Base-by-base conservation (phyloP, 2,797 vertebrate genomes). In the Mastacembelus armatus region DNA sequence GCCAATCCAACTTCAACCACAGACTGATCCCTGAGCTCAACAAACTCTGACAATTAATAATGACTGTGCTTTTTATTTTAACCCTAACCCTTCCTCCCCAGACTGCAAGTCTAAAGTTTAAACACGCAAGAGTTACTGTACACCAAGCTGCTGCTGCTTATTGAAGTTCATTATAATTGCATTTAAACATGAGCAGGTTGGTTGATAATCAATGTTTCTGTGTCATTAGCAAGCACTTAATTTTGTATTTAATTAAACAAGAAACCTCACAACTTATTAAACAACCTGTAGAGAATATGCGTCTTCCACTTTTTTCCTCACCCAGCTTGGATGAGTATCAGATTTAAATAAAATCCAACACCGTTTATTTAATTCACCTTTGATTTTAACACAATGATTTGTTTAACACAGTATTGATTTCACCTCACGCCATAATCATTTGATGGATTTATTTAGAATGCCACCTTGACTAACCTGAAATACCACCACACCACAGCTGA, bases 21-120 rank as follows among this genome's bases (percentile, higher is more conserved):
- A 33, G 48, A 77, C 38, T 47, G 59, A 87, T 78, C 50, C 70
- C 57, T 50, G 45, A 33, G 40, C 35, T 74, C 82, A 71, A 72
- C 26, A 30, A 90, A 78, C 67, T 74, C 78, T 91, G 92, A 90
- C 84, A 85, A 89, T 85, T 89, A 93, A 84, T 87, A 83, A 92
- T 89, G 85, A 69, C 74, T 90, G 82, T 18, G 44, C 84, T 83
- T 59, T 91, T 84, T 88, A 76, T 67, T 72, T 62, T 52, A 58
- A 74, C 19, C 7, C 42, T n/a, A n/a, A 52, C 51, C n/a, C n/a
- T 66, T 64, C 51, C 62, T 71, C 51, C 51, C 47, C 33, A 1
- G 32, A 48, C 56, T 58, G 48, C 22, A 64, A 52, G 27, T 49
- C 59, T 71, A 8, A 38, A 2, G 38, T 49, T 36, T 45, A 5